Conservation (phyloP, 1,140 invertebrate species). For the Alviniconcha marisindica region DNA sequence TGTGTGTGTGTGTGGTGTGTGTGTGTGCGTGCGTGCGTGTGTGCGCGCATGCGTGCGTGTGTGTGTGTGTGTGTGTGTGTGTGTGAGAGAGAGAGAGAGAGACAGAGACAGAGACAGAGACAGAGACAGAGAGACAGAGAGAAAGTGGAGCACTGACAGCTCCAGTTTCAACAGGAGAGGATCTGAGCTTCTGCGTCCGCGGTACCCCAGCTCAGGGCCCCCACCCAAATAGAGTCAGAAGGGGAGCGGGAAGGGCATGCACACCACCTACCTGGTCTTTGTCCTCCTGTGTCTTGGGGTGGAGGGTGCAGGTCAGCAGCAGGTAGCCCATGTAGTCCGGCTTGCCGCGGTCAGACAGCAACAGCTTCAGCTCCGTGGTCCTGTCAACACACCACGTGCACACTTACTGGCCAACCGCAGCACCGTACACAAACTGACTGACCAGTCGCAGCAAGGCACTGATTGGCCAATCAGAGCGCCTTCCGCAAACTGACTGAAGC, state of each 20-base stretch:
- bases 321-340: slow-evolving; percentile 88
- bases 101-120: not conserved
- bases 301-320: slow-evolving; percentile 86
- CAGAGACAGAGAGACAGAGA: slow-evolving; percentile 7
- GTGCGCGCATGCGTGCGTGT: not conserved
- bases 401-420: not conserved
- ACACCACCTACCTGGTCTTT: slow-evolving; percentile 81
- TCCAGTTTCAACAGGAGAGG: not conserved
- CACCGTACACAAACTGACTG: not conserved
- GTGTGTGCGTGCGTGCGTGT: not conserved
- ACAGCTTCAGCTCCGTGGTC: slow-evolving; percentile 85
- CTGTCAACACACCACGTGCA: slow-evolving; percentile 74
- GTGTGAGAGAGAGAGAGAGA: not conserved
- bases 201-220: too few relatives aligned
- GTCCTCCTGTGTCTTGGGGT: slow-evolving; percentile 93
- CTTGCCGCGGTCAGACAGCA: slow-evolving; percentile 73
- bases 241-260: not conserved
- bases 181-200: too few relatives aligned
- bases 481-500: too few relatives aligned
- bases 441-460: not conserved
- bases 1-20: too few relatives aligned
- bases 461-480: not conserved
- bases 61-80: not conserved
- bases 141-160: not conserved
- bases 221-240: too few relatives aligned